Base-by-base conservation (phyloP, 2,797 vertebrate species). In the Oreochromis mossambicus region DNA sequence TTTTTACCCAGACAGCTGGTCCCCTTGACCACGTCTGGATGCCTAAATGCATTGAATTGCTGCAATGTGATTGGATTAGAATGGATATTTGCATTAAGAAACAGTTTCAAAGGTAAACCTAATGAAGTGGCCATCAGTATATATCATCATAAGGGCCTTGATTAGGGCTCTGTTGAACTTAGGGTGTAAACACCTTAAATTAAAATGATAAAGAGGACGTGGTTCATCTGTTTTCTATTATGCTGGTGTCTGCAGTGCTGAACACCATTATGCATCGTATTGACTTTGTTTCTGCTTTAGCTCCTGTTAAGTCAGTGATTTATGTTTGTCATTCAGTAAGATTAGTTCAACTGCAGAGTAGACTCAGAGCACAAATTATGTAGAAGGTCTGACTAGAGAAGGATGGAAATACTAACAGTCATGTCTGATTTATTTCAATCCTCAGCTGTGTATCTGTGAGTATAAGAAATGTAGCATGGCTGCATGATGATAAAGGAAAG, bases 251-350 rank as follows among this genome's bases (percentile, higher is more conserved):
- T 84, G 77, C 46, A 15, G 51, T 3, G 19, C 77, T 79, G 51
- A 78, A 66, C 82, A 43, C 58, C 52, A 66, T 86, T 87, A 83
- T 66, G 61, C 34, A 51, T 6, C 1, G 2, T 79, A 88, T 76
- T 75, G 87, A 89, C 79, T 84, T 87, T 15, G 70, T 80, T 68
- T 29, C 54, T 88, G 68, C 51, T 79, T 80, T 34, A n/a, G 21
- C 36, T 80, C 50, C 17, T 89, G 76, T 83, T 41, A 75, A 89
- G 87, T 90, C 87, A 81, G 84, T 66, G 19, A 78, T 87, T 89
- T 83, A 80, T 68, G 85, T 68, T 41, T 11, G n/a, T 54, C 3
- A 3, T 78, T 83, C 5, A 38, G 26, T 41, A 68, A 12, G 78
- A 79, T 92, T 52, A 84, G 32, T 80, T 58, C 79, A 87, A 83